Percentiles rank a stretch among this genome's conserved stretches.
Conservation (phyloP, 2,113 vertebrate species). For the Hypocryptadius cinnamomeus region DNA sequence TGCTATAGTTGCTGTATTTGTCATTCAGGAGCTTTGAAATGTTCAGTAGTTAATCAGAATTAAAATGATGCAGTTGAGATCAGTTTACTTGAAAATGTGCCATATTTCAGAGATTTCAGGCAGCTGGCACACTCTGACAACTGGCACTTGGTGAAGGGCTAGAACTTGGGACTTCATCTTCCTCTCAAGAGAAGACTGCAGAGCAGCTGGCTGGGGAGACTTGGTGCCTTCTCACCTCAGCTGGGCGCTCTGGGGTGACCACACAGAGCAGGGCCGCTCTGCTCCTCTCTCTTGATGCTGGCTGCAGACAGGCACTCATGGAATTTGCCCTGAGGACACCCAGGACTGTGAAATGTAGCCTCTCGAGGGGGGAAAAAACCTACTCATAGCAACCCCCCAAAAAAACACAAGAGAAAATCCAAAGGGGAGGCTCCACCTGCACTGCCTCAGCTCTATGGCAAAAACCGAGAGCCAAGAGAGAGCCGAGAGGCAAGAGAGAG, state of each 20-base stretch:
- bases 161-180: accelerated
- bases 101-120: neutral
- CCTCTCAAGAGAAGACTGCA: neutral
- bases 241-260: no score
- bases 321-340: neutral
- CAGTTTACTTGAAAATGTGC: neutral
- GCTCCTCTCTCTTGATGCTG: neutral
- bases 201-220: neutral
- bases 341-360: neutral
- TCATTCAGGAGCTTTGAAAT: neutral
- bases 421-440: neutral
- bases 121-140: neutral
- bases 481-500: neutral
- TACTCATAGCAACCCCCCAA: neutral
- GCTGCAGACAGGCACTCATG: neutral
- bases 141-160: neutral
- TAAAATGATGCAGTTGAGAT: neutral
- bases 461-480: neutral
- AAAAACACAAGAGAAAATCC: neutral
- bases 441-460: neutral
- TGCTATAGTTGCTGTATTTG: neutral
- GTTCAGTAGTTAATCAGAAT: neutral
- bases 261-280: neutral
- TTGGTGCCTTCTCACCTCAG: neutral
- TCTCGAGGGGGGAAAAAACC: neutral